A percentile compares a stretch with the other conserved stretches of the same genome.
phyloP scores from a whole-genome alignment of 2,888 invertebrate genomes.

The Pollenia amentaria region DNA sequence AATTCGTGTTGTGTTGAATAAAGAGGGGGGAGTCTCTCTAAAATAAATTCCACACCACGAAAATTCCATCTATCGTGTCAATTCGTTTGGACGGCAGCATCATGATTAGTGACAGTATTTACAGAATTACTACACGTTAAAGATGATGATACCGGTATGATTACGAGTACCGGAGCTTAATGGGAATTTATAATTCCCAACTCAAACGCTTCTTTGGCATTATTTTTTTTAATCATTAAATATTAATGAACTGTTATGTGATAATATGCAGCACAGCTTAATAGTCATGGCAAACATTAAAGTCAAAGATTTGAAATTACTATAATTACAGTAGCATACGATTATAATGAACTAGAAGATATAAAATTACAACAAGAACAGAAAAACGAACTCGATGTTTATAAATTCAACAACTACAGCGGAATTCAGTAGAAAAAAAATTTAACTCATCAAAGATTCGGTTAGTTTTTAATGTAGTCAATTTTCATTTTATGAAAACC shows the following conservation, averaged over 20 bases:
- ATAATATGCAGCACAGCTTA: slow-evolving; percentile 47
- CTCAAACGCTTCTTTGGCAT: background rate
- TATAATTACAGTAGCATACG: no score
- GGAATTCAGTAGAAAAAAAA: no score
- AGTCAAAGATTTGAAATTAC: no score
- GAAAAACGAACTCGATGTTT: no score
- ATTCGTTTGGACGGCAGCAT: slow-evolving; percentile 23
- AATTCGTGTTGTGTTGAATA: slow-evolving; percentile 14
- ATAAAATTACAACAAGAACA: no score
- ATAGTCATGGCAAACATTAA: background rate
- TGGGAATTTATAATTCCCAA: slow-evolving; percentile 41
- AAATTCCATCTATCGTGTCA: slow-evolving; percentile 20
- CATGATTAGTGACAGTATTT: slow-evolving; percentile 10
- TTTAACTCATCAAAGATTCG: no score
- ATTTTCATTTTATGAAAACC: no score
- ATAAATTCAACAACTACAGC: no score
- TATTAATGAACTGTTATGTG: slow-evolving; percentile 63
- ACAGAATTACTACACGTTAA: background rate
- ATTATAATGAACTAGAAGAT: no score
- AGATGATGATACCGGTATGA: no score
- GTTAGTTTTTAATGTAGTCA: no score
- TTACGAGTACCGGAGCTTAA: background rate
- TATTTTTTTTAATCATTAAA: slow-evolving; percentile 44
- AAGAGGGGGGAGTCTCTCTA: background rate
- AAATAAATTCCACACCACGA: slow-evolving; percentile 8